Conservation (phyloP, 30 jellyfish, hydroid and myxozoan species). For the Hydra vulgaris region DNA sequence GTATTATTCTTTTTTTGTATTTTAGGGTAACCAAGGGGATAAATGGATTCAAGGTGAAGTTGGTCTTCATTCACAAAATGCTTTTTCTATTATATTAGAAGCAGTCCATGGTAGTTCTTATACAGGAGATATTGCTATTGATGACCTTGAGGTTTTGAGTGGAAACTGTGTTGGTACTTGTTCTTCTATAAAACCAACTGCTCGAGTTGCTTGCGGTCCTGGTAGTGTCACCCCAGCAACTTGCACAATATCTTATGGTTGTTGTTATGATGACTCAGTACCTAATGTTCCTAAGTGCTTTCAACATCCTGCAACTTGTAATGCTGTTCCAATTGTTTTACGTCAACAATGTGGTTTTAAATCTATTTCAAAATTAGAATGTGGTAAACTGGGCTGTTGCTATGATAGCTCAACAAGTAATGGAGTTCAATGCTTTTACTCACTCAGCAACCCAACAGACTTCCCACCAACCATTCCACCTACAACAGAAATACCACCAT, state of each 20-base stretch:
- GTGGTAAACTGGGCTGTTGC: constrained; percentile 90
- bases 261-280: constrained; percentile 82
- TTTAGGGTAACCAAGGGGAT: constrained; percentile 56
- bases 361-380: constrained; percentile 33
- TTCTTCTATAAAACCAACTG: constrained; percentile 66
- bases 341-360: constrained; percentile 68
- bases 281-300: constrained; percentile 67
- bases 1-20: not conserved
- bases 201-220: constrained; percentile 84
- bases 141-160: constrained; percentile 68
- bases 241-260: constrained; percentile 64
- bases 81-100: constrained; percentile 68
- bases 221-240: constrained; percentile 58
- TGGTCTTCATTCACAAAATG: constrained; percentile 60
- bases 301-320: constrained; percentile 82
- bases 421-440: constrained; percentile 63
- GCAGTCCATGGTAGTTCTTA: constrained; percentile 85
- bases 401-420: constrained; percentile 43
- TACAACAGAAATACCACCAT: constrained; percentile 80
- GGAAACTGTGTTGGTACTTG: constrained; percentile 91
- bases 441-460: constrained; percentile 29
- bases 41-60: constrained; percentile 91
- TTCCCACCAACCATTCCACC: constrained; percentile 49
- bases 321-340: constrained; percentile 54
- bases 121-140: constrained; percentile 92